phyloP scores from a whole-genome alignment of 2,113 vertebrate genomes.

The Pleuronectes platessa region DNA sequence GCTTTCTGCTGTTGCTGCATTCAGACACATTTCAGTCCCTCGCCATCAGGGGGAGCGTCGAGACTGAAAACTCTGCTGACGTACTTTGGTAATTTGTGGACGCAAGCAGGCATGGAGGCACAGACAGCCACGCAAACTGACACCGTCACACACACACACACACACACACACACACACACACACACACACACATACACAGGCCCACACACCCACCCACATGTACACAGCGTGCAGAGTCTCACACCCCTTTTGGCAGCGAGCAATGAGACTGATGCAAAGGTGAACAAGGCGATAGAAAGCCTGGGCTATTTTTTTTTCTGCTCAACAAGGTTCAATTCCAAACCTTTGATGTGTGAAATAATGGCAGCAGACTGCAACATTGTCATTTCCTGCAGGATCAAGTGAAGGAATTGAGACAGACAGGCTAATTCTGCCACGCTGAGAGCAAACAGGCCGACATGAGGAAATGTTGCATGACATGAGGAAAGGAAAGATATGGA shows the following conservation, averaged over 20 bases:
- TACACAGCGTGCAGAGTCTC: background rate
- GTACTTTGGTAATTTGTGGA: background rate
- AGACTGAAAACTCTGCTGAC: slow-evolving; percentile 43
- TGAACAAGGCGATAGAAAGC: slow-evolving; percentile 37
- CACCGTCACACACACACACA: background rate
- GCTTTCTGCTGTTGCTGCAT: slow-evolving; percentile 5
- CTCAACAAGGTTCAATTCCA: slow-evolving; percentile 64
- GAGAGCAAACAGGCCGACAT: slow-evolving; percentile 44
- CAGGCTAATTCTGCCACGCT: slow-evolving; percentile 54
- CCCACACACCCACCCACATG: background rate
- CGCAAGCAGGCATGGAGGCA: background rate
- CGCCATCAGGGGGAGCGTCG: slow-evolving; percentile 70
- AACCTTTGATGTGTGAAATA: slow-evolving; percentile 75
- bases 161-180: background rate
- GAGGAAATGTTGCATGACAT: slow-evolving; percentile 8
- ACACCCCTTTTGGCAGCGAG: slow-evolving; percentile 38
- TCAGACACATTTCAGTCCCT: background rate
- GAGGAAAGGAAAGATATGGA: background rate
- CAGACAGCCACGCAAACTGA: background rate
- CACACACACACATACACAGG: background rate
- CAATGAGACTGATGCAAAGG: slow-evolving; percentile 50
- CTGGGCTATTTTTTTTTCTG: slow-evolving; percentile 26
- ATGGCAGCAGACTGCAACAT: slow-evolving; percentile 63
- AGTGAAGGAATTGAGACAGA: slow-evolving; percentile 53
- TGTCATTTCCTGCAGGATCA: slow-evolving; percentile 71